A percentile compares a stretch with the other conserved stretches of the same genome.
These are phyloP conservation scores for Drosophila pegasa DNA, from an alignment of 2,888 invertebrate species.

Conservation along the genomic window DNA sequence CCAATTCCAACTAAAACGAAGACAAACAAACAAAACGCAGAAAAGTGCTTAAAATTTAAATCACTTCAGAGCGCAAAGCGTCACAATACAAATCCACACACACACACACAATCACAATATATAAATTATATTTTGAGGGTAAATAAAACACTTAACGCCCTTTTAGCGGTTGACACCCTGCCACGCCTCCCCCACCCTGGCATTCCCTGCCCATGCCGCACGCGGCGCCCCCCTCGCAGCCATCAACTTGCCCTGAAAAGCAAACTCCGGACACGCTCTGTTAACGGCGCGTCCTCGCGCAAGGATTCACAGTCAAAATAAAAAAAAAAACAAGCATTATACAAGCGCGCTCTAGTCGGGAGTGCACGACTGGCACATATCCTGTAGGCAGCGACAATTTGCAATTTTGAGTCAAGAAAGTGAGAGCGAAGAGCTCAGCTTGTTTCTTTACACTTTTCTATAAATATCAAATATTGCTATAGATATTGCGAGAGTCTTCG, in stretches of 20 bases:
- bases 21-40: slow-evolving; percentile 63
- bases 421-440: background rate
- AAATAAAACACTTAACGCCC: slow-evolving; percentile 80
- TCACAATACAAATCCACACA: slow-evolving; percentile 64
- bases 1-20: slow-evolving; percentile 8
- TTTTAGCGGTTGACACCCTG: slow-evolving; percentile 75
- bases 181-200: slow-evolving; percentile 1
- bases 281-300: slow-evolving; percentile 70
- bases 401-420: background rate
- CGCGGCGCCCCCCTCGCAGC: slow-evolving; percentile 1
- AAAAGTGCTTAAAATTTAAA: slow-evolving; percentile 80
- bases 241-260: slow-evolving; percentile 35
- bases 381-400: background rate
- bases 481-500: no score
- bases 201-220: background rate
- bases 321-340: slow-evolving; percentile 1
- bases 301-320: slow-evolving; percentile 44
- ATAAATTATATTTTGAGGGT: slow-evolving; percentile 80
- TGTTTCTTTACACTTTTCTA: background rate
- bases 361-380: background rate
- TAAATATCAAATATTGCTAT: no score
- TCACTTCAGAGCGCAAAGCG: slow-evolving; percentile 68
- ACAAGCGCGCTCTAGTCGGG: background rate
- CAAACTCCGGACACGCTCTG: slow-evolving; percentile 73
- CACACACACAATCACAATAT: slow-evolving; percentile 53